phyloP scores from a whole-genome alignment of 2,888 invertebrate species.

The Oscheius sp. region DNA sequence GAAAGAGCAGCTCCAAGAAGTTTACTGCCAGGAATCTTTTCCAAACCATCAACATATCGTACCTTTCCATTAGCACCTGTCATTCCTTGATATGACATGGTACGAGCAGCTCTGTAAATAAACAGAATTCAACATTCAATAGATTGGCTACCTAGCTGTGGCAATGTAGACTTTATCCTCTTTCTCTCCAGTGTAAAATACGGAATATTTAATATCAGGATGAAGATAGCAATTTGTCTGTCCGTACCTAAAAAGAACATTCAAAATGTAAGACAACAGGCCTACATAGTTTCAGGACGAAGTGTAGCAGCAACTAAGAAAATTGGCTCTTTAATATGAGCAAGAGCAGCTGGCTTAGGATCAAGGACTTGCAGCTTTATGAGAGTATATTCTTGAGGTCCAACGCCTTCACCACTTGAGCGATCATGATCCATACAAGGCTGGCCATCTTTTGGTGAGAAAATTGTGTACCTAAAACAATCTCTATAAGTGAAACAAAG shows the following conservation, averaged over 20 bases:
- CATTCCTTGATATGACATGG: conserved; percentile 95
- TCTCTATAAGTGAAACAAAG: background rate
- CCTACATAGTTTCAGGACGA: conserved; percentile 94
- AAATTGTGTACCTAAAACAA: conserved; percentile 84
- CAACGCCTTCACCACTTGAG: conserved; percentile 93
- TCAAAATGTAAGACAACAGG: no score
- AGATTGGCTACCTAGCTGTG: conserved; percentile 76
- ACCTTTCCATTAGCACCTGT: conserved; percentile 85
- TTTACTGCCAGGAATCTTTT: conserved; percentile 77
- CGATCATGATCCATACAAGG: conserved; percentile 99
- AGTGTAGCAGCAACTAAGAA: conserved; percentile 94
- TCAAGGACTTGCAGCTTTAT: conserved; percentile 86
- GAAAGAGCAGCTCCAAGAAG: conserved; percentile 86
- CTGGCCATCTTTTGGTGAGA: conserved; percentile 93
- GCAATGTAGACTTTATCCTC: conserved; percentile 85
- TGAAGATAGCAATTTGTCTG: conserved; percentile 99
- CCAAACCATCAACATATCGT: conserved; percentile 78
- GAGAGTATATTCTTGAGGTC: conserved; percentile 96
- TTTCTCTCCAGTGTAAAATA: conserved; percentile 80
- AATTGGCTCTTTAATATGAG: conserved; percentile 77
- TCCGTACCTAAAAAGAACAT: conserved; percentile 80
- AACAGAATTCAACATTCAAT: background rate
- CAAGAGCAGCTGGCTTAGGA: conserved; percentile 80
- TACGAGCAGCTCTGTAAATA: conserved; percentile 84
- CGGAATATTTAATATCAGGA: conserved; percentile 88